phyloP scores from a whole-genome alignment of 2,888 invertebrate genomes.

The Xanthorhoe designata region DNA sequence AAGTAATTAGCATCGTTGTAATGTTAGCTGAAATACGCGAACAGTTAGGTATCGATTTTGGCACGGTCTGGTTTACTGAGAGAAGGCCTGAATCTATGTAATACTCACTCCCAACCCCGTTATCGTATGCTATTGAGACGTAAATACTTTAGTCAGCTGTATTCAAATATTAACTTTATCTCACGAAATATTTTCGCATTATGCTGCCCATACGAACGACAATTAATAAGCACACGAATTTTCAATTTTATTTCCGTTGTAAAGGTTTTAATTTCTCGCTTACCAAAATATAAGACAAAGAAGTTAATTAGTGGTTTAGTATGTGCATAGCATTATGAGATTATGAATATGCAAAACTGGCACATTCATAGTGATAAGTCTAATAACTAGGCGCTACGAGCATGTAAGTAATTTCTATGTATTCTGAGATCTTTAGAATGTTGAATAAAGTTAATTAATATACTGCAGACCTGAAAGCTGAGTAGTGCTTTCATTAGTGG shows the following conservation, averaged over 20 bases:
- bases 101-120: conserved; percentile 46
- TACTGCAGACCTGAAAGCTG: neutral
- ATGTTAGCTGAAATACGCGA: neutral
- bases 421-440: neutral
- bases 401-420: neutral
- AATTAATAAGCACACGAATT: neutral
- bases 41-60: neutral
- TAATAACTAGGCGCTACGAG: conserved; percentile 2
- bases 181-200: conserved; percentile 27
- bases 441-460: neutral
- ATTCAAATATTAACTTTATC: conserved; percentile 10
- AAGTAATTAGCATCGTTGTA: neutral
- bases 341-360: conserved; percentile 19
- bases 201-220: conserved; percentile 45
- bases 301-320: conserved; percentile 17
- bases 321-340: conserved; percentile 21
- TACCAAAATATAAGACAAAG: conserved; percentile 2
- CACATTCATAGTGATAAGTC: conserved; percentile 9
- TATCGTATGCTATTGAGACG: conserved; percentile 46
- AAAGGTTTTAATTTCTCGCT: neutral
- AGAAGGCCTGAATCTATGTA: conserved; percentile 43
- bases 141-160: conserved; percentile 26
- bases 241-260: neutral
- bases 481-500: neutral
- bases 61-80: conserved; percentile 20